phyloP scores from a whole-genome alignment of 2,888 invertebrate genomes.

The Dastarcus helophoroides region DNA sequence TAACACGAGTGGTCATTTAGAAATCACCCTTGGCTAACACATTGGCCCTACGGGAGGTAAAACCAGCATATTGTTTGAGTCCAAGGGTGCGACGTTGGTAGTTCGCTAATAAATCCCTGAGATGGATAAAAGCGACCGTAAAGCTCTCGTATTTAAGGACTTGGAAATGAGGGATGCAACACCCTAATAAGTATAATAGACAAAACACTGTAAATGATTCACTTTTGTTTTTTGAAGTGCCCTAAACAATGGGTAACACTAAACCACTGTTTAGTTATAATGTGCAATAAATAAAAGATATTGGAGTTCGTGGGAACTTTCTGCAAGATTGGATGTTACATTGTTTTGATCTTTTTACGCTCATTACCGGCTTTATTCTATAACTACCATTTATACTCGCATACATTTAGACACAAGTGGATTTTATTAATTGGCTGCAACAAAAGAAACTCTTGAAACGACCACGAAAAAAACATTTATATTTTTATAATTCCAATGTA shows the following conservation, averaged over 20 bases:
- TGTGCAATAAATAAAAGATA: conserved; percentile 29
- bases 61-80: conserved; percentile 21
- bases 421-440: no score
- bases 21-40: conserved; percentile 23
- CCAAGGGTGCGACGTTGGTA: conserved; percentile 14
- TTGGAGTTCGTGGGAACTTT: conserved; percentile 30
- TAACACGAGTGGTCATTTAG: conserved; percentile 28
- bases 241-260: conserved; percentile 37
- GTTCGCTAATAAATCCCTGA: conserved; percentile 14
- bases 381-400: no score
- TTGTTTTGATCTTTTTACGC: conserved; percentile 26
- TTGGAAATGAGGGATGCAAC: conserved; percentile 11
- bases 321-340: conserved; percentile 17
- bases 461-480: no score
- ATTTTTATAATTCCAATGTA: no score
- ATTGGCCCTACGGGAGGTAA: conserved; percentile 23
- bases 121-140: conserved; percentile 15
- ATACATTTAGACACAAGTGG: no score
- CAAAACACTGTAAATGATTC: conserved; percentile 37
- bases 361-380: conserved; percentile 6
- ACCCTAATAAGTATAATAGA: conserved; percentile 29
- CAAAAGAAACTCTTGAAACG: no score
- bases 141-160: conserved; percentile 12
- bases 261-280: conserved; percentile 35
- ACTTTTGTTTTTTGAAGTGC: conserved; percentile 37